Conservation (phyloP, 2,888 invertebrate genomes). For the Craniophora ligustri region DNA sequence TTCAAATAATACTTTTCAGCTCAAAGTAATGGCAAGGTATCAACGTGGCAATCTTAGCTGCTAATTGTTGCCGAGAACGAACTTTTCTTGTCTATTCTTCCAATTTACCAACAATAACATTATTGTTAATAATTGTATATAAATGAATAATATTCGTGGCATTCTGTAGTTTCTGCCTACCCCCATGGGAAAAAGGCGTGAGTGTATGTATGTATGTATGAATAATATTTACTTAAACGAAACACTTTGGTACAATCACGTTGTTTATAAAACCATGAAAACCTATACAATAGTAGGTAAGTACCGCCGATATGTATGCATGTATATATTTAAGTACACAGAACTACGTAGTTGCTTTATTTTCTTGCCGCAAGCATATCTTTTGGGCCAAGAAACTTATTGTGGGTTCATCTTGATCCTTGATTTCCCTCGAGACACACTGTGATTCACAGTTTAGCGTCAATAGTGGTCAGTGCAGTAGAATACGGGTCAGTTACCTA, state of each 20-base stretch:
- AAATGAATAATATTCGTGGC: no score
- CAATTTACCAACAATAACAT: no score
- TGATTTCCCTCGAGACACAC: conserved; percentile 64
- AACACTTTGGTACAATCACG: no score
- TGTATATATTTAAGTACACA: conserved; percentile 23
- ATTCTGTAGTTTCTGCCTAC: no score
- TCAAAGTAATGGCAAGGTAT: conserved; percentile 22
- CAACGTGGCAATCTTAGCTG: background rate
- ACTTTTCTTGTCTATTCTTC: background rate
- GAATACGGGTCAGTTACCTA: conserved; percentile 36
- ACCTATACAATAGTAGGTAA: no score
- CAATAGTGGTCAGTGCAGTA: conserved; percentile 64
- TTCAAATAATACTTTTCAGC: conserved; percentile 19
- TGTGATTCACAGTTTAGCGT: conserved; percentile 62
- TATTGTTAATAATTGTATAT: no score
- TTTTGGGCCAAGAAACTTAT: conserved; percentile 59
- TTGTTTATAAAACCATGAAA: no score
- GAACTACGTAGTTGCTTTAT: conserved; percentile 45
- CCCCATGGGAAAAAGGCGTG: no score
- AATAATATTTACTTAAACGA: no score
- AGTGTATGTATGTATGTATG: no score
- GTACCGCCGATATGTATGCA: background rate
- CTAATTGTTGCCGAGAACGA: background rate
- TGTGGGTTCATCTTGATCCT: conserved; percentile 59
- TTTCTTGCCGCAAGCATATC: conserved; percentile 54